A percentile compares a stretch with the other conserved stretches of the same genome.
These are phyloP conservation scores for Apocrypta bakeri DNA, from an alignment of 1,140 invertebrate species.

Conservation along the genomic window DNA sequence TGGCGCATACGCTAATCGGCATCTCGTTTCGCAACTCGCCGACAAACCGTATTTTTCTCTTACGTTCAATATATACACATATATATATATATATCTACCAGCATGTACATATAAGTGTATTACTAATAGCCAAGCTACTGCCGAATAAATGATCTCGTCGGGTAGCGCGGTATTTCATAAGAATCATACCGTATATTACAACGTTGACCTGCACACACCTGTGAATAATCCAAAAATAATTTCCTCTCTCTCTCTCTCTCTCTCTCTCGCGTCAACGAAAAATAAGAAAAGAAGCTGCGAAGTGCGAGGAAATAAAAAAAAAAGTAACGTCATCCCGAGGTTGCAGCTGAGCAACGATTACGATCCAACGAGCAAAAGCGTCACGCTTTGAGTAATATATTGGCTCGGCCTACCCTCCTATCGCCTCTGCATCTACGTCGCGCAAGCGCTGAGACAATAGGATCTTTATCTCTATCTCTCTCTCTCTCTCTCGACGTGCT, in stretches of 20 bases:
- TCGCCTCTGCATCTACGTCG: slow-evolving; percentile 38
- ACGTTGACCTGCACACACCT: no score
- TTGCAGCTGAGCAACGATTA: slow-evolving; percentile 36
- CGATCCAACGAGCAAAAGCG: slow-evolving; percentile 43
- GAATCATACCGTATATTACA: no score
- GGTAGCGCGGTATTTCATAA: slow-evolving; percentile 18
- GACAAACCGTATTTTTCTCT: not conserved
- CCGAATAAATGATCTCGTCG: slow-evolving; percentile 38
- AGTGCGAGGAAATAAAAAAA: slow-evolving; percentile 2
- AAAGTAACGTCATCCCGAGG: slow-evolving; percentile 18
- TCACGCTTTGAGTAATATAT: slow-evolving; percentile 50
- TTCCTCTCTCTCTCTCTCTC: no score
- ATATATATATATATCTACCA: slow-evolving; percentile 18
- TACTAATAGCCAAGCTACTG: slow-evolving; percentile 1
- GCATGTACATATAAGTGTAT: not conserved
- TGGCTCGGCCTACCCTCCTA: slow-evolving; percentile 6
- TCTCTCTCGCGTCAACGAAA: no score
- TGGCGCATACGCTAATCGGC: slow-evolving; percentile 16
- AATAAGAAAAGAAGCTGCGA: not conserved
- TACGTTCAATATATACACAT: no score
- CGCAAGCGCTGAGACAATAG: slow-evolving; percentile 42
- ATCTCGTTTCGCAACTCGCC: slow-evolving; percentile 23
- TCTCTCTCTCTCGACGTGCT: slow-evolving; percentile 16
- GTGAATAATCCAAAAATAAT: no score
- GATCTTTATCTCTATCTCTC: slow-evolving; percentile 43